Conservation (phyloP, 2,797 vertebrate species). For the Clamator glandarius region DNA sequence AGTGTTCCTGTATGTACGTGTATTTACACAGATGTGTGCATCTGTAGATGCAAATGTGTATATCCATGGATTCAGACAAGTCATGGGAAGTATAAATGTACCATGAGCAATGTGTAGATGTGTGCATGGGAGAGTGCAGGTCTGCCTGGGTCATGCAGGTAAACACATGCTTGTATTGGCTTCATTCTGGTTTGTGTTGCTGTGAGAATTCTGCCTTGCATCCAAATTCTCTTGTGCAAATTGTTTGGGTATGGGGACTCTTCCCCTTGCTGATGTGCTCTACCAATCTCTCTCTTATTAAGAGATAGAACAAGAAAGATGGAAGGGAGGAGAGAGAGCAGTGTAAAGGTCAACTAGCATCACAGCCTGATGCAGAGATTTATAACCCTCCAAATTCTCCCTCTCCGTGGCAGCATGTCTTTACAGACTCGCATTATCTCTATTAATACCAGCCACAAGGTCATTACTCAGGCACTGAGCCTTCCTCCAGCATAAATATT, state of each 20-base stretch:
- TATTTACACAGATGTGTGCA: background rate
- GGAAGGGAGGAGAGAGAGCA: constrained; percentile 1
- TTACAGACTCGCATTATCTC: constrained; percentile 82
- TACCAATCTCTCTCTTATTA: background rate
- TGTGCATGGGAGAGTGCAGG: background rate
- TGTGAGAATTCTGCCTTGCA: background rate
- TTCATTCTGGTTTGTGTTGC: background rate
- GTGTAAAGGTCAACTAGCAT: constrained; percentile 42
- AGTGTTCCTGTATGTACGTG: background rate
- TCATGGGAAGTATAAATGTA: rapidly evolving
- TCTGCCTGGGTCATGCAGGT: background rate
- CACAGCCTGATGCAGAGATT: constrained; percentile 63
- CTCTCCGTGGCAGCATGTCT: constrained; percentile 73
- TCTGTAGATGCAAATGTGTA: background rate
- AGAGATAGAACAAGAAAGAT: constrained; percentile 41
- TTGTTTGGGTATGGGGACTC: constrained; percentile 3
- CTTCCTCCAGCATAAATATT: constrained; percentile 85
- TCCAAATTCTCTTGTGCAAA: background rate
- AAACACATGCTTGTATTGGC: background rate
- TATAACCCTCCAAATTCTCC: constrained; percentile 68
- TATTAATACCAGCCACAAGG: constrained; percentile 84
- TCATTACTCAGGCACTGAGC: constrained; percentile 82
- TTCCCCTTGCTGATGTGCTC: background rate
- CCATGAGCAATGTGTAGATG: background rate
- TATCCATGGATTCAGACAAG: background rate